Base-by-base conservation (phyloP, 64 coral and sea anemone species). In the Montipora efflorescens region DNA sequence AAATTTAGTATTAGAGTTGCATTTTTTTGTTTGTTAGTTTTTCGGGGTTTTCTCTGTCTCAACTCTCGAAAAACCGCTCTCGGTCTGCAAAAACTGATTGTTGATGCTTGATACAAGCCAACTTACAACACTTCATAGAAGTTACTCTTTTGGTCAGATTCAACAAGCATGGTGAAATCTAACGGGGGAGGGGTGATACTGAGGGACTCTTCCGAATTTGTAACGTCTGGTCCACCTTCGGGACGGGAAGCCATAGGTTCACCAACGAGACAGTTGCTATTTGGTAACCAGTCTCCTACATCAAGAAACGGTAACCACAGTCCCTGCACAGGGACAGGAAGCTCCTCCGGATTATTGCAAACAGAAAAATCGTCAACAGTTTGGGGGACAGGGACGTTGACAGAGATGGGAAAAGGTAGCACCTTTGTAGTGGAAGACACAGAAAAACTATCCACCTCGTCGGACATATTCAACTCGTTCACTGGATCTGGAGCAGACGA, bases 61-160 rank as follows among this genome's bases (percentile, higher is more conserved):
- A 64, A 15, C 13, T 16, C 50, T 51, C 49, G n/a, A 25, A 86
- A 71, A 86, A 50, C 47, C 82, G 47, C 82, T 23, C 47, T 19
- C 28, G 69, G 14, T 6, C 64, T n/a, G 1, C 19, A 21, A 36
- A 50, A 10, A 67, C 21, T 14, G 7, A 72, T 11, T 57, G 53
- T 57, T 11, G 48, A 84, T 20, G 66, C 82, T 86, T 86, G 82
- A 86, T 72, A 72, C 82, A 86, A 86, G 82, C 49, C 66, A 51
- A 86, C 82, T 86, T 86, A 86, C n/a, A 72, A 70, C 4, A 64
- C 82, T 86, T 86, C 82, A 86, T 86, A 71, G 82, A 86, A 86
- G 82, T 64, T 86, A 86, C 82, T 48, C 47, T 67, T 72, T n/a
- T 71, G 61, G 45, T 86, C 47, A 21, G 82, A 71, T 86, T 86